Conservation (phyloP, 2,797 vertebrate species). For the Enteromius trimaculatus region DNA sequence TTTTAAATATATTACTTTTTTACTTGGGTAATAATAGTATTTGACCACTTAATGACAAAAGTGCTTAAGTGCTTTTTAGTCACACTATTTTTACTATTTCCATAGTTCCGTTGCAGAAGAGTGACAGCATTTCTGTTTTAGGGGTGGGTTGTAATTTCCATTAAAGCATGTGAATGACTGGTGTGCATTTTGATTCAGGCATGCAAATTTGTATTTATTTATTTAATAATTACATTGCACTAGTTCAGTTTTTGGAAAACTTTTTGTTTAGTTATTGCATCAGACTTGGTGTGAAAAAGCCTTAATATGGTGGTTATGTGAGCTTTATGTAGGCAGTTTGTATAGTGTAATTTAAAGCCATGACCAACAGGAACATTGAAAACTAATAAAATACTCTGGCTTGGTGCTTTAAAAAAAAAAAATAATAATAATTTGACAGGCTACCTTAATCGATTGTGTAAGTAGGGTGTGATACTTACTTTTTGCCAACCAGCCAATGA, state of each 20-base stretch:
- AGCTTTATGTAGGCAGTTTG: neutral
- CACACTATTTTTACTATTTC: conserved; percentile 13
- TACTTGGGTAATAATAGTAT: neutral
- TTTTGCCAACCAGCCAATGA: neutral
- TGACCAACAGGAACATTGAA: neutral
- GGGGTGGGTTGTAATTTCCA: conserved; percentile 28
- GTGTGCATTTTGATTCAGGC: conserved; percentile 21
- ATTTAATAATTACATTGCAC: neutral
- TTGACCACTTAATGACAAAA: neutral
- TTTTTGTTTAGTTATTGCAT: neutral
- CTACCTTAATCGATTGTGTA: neutral
- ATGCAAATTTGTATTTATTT: neutral
- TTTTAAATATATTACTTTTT: no score
- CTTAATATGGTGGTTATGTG: neutral
- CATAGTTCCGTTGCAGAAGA: conserved; percentile 16
- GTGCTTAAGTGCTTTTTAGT: neutral
- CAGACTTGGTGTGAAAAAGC: conserved; percentile 14
- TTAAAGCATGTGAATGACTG: conserved; percentile 2
- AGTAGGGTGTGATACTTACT: neutral
- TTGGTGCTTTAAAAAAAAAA: neutral
- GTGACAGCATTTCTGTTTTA: conserved; percentile 13
- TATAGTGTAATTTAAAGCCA: neutral
- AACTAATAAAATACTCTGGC: neutral
- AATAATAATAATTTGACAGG: neutral
- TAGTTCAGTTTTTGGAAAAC: neutral